A percentile compares a stretch with the other conserved stretches of the same genome.
These are phyloP conservation scores for Cladopsammia gracilis DNA, from an alignment of 64 coral and sea anemone genomes.

Conservation along the genomic window DNA sequence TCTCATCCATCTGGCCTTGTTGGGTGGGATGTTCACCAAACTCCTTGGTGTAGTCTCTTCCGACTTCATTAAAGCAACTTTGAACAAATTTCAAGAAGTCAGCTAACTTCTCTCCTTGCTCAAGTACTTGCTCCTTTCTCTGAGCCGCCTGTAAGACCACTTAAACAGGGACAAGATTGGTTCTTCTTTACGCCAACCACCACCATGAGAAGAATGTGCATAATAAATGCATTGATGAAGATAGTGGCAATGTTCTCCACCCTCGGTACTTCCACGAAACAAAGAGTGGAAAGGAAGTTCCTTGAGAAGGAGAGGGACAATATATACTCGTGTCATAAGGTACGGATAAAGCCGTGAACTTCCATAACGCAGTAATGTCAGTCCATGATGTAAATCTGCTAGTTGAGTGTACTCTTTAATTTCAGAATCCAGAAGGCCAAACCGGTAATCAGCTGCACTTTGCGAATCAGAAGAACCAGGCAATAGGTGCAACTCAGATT, in stretches of 20 bases:
- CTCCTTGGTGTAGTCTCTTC: neutral
- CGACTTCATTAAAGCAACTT: neutral
- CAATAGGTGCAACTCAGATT: neutral
- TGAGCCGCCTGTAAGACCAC: slow-evolving; percentile 21
- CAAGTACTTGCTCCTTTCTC: slow-evolving; percentile 38
- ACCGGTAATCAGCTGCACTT: slow-evolving; percentile 59
- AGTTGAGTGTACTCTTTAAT: slow-evolving; percentile 43
- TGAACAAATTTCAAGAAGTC: slow-evolving; percentile 12
- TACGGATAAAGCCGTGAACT: slow-evolving; percentile 73
- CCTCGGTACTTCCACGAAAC: slow-evolving; percentile 73
- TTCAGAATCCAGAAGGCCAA: slow-evolving; percentile 60
- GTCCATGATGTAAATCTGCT: slow-evolving; percentile 76
- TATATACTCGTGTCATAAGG: slow-evolving; percentile 73
- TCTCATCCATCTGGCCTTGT: no score
- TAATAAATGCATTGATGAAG: slow-evolving; percentile 70
- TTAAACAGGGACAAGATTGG: slow-evolving; percentile 31
- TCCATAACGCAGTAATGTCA: slow-evolving; percentile 78
- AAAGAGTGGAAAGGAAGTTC: slow-evolving; percentile 70
- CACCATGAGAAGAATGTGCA: slow-evolving; percentile 50
- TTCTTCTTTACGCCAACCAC: slow-evolving; percentile 58
- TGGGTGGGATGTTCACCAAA: neutral
- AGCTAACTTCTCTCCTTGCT: neutral
- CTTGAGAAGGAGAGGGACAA: slow-evolving; percentile 70
- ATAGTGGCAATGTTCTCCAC: slow-evolving; percentile 75
- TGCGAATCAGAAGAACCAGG: slow-evolving; percentile 45